A percentile compares a stretch with the other conserved stretches of the same genome.
These are phyloP conservation scores for Scatophagus argus DNA, from an alignment of 2,113 vertebrate species.

Conservation along the genomic window DNA sequence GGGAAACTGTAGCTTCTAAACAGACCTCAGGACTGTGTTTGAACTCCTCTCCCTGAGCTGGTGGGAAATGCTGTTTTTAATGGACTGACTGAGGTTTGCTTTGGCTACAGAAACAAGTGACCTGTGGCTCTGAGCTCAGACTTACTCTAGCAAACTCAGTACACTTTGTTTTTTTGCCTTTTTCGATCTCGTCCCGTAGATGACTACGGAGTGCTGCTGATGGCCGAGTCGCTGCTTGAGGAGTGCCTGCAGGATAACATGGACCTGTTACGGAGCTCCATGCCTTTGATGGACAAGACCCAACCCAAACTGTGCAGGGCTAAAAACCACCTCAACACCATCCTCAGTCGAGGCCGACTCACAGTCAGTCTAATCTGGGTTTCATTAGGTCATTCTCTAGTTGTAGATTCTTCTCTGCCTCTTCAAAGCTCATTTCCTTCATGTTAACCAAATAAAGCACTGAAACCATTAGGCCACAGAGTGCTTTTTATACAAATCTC, in stretches of 20 bases:
- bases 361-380: slow-evolving; percentile 78
- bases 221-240: slow-evolving; percentile 92
- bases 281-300: slow-evolving; percentile 88
- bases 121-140: slow-evolving; percentile 32
- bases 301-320: slow-evolving; percentile 88
- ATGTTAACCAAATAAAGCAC: neutral
- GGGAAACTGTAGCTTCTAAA: slow-evolving; percentile 38
- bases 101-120: slow-evolving; percentile 63
- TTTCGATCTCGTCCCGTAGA: slow-evolving; percentile 79
- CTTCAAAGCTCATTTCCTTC: neutral
- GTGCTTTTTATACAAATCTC: neutral
- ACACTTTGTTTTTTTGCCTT: slow-evolving; percentile 12
- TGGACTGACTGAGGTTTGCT: slow-evolving; percentile 50
- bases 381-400: neutral
- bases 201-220: slow-evolving; percentile 90
- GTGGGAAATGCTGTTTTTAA: slow-evolving; percentile 54
- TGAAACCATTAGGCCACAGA: neutral
- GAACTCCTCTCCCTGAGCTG: slow-evolving; percentile 2
- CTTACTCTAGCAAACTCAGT: neutral
- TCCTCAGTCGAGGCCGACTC: slow-evolving; percentile 91
- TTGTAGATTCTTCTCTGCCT: neutral
- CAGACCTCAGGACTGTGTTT: slow-evolving; percentile 19
- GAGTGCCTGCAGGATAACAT: slow-evolving; percentile 92
- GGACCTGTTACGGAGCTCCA: slow-evolving; percentile 85
- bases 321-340: slow-evolving; percentile 87